These are phyloP conservation scores for Clitarchus hookeri DNA, from an alignment of 2,888 invertebrate species.

Conservation along the genomic window DNA sequence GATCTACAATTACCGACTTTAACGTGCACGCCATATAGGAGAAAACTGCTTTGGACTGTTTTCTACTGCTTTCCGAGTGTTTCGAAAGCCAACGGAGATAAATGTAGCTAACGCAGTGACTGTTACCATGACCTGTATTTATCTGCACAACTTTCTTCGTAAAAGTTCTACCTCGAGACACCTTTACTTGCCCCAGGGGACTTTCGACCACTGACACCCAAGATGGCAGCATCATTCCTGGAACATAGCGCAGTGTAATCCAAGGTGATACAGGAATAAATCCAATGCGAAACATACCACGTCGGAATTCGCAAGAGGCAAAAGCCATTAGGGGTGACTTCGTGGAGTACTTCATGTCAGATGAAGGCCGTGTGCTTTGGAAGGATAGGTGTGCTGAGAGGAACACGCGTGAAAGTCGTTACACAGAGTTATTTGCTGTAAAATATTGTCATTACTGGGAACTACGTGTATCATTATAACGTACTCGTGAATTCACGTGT, in stretches of 20 bases:
- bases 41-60: conserved; percentile 42
- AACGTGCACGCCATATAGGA: conserved; percentile 36
- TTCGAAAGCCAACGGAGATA: conserved; percentile 36
- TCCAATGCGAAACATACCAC: neutral
- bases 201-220: conserved; percentile 41
- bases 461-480: too few relatives aligned
- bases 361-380: too few relatives aligned
- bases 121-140: conserved; percentile 34
- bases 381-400: neutral
- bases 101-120: conserved; percentile 36
- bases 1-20: conserved; percentile 37
- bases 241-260: conserved; percentile 42
- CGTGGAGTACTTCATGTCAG: too few relatives aligned
- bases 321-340: neutral
- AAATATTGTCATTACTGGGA: too few relatives aligned
- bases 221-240: conserved; percentile 41
- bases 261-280: neutral
- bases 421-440: neutral
- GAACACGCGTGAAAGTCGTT: neutral
- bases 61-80: conserved; percentile 38
- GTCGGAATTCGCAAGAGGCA: neutral
- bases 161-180: conserved; percentile 34
- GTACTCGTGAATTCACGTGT: too few relatives aligned
- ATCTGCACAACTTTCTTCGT: conserved; percentile 38
- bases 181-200: conserved; percentile 44